These are phyloP conservation scores for Lycocerus yunnanus DNA, from an alignment of 2,888 invertebrate genomes.

Conservation along the genomic window DNA sequence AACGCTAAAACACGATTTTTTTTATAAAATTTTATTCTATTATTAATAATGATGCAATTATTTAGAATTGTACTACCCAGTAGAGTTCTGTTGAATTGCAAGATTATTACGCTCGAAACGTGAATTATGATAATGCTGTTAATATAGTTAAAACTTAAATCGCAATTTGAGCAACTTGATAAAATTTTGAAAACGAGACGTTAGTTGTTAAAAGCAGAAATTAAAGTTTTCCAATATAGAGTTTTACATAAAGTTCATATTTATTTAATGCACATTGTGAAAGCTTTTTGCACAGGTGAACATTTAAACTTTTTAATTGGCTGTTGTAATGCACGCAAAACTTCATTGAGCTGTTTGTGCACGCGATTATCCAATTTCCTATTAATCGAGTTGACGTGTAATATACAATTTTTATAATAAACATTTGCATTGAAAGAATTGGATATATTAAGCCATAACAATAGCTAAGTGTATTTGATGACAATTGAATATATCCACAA, in stretches of 20 bases:
- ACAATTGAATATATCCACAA: neutral
- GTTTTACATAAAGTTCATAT: constrained; percentile 26
- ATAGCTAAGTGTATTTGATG: neutral
- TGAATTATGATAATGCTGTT: neutral
- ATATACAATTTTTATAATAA: constrained; percentile 5
- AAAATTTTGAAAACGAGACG: neutral
- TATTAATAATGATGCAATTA: neutral
- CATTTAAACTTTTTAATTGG: constrained; percentile 45
- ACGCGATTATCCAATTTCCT: constrained; percentile 36
- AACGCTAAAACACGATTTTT: constrained; percentile 12
- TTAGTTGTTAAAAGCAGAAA: constrained; percentile 8
- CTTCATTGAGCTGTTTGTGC: constrained; percentile 32
- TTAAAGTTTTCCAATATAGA: constrained; percentile 5
- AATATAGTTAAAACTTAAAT: neutral
- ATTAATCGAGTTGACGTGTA: constrained; percentile 9
- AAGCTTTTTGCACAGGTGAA: constrained; percentile 25
- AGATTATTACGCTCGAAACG: neutral
- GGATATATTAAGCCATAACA: neutral
- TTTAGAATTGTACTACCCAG: neutral
- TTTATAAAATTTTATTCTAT: constrained; percentile 2
- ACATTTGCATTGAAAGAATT: constrained; percentile 1
- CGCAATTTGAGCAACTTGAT: neutral
- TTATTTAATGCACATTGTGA: constrained; percentile 33
- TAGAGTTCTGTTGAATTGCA: neutral
- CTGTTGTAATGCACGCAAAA: constrained; percentile 34